phyloP scores from a whole-genome alignment of 2,888 invertebrate species.

The Magallana nippona region DNA sequence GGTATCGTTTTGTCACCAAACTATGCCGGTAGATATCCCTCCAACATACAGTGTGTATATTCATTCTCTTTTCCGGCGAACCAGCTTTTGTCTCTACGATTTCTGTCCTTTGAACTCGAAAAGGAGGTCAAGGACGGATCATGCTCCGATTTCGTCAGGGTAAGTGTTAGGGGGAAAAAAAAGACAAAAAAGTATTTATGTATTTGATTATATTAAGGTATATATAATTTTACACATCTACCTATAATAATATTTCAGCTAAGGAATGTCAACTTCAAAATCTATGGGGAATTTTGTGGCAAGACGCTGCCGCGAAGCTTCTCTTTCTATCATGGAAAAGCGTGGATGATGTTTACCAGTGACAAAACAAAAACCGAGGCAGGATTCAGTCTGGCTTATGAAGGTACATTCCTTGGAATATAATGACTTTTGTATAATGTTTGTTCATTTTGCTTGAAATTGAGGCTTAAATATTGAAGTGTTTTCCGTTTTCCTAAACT shows the following conservation, averaged over 20 bases:
- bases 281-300: not conserved
- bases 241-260: not conserved
- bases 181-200: too few species aligned
- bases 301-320: not conserved
- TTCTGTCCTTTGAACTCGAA: conserved; percentile 16
- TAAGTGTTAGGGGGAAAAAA: not conserved
- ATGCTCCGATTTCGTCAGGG: not conserved
- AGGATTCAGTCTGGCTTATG: not conserved
- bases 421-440: too few species aligned
- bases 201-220: not conserved
- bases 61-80: not conserved
- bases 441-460: too few species aligned
- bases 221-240: not conserved
- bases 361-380: not conserved
- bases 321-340: conserved; percentile 6
- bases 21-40: conserved; percentile 1
- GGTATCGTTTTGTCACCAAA: not conserved
- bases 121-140: not conserved
- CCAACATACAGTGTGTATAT: not conserved
- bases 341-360: not conserved
- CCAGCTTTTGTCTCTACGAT: not conserved
- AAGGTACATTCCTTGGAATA: not conserved
- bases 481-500: too few species aligned
- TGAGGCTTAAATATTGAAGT: too few species aligned
- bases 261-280: not conserved